Percentiles rank a stretch among this genome's conserved stretches.
Conservation (phyloP, 1,140 invertebrate genomes). For the Drosophila sp. region DNA sequence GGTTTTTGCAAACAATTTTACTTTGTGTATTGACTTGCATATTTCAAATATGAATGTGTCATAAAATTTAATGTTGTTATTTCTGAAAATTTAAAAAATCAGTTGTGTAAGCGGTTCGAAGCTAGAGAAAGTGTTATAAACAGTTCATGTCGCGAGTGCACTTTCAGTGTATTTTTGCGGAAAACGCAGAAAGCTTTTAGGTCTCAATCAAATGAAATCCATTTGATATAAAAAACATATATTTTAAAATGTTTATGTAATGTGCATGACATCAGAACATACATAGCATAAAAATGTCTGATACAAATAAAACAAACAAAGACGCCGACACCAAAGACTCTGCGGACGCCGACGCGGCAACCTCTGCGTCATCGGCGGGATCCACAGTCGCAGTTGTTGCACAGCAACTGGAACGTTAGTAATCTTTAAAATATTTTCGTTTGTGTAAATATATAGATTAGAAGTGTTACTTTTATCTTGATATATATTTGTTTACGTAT, state of each 20-base stretch:
- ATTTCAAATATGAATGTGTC: slow-evolving; percentile 1
- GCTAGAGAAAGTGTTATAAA: background rate
- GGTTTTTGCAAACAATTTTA: slow-evolving; percentile 30
- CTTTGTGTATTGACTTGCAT: slow-evolving; percentile 26
- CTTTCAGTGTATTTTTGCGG: slow-evolving; percentile 22
- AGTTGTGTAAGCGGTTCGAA: background rate
- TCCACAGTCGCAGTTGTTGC: background rate
- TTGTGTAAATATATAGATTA: background rate
- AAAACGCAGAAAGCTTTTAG: slow-evolving; percentile 27
- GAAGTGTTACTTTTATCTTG: background rate
- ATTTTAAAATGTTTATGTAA: slow-evolving; percentile 21
- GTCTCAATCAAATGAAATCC: slow-evolving; percentile 38
- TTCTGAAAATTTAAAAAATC: background rate
- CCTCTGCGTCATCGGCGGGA: slow-evolving; percentile 12
- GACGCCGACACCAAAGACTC: slow-evolving; percentile 6
- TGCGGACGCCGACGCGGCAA: background rate
- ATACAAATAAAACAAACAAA: slow-evolving; percentile 14
- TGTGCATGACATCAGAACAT: slow-evolving; percentile 18
- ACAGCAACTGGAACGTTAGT: slow-evolving; percentile 35
- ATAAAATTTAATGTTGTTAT: slow-evolving; percentile 10
- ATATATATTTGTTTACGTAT: background rate
- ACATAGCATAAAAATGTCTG: slow-evolving; percentile 41
- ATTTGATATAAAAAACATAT: slow-evolving; percentile 24
- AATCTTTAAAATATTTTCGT: background rate
- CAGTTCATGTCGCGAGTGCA: background rate